A percentile compares a stretch with the other conserved stretches of the same genome.
Conservation (phyloP, 1,140 invertebrate species). For the Probaryconus sp. region DNA sequence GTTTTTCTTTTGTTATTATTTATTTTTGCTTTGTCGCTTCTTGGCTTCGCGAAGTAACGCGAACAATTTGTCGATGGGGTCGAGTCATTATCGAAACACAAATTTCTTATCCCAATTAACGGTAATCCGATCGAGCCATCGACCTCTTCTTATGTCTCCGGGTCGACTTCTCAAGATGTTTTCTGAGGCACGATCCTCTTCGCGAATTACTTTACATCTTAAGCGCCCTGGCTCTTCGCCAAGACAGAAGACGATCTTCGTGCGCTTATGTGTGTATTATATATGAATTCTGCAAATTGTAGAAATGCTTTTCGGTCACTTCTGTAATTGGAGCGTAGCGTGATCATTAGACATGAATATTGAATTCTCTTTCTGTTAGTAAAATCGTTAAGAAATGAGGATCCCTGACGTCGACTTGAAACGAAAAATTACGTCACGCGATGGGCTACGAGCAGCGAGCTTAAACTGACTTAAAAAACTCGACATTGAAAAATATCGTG, state of each 20-base stretch:
- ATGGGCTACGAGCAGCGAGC: no score
- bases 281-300: conserved; percentile 46
- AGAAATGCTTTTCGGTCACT: conserved; percentile 53
- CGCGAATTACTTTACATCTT: conserved; percentile 56
- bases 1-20: no score
- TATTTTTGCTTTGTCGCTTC: no score
- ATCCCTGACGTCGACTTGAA: no score
- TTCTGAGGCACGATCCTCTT: conserved; percentile 46
- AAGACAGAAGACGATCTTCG: conserved; percentile 50
- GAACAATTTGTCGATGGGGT: conserved; percentile 34
- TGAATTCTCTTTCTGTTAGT: conserved; percentile 39
- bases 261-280: conserved; percentile 41
- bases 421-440: conserved; percentile 35
- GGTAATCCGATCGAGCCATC: conserved; percentile 51
- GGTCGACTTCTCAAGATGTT: conserved; percentile 53
- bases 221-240: conserved; percentile 58
- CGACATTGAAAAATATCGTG: conserved; percentile 25
- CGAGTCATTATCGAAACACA: conserved; percentile 46
- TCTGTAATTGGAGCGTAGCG: conserved; percentile 60
- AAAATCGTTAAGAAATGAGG: conserved; percentile 26
- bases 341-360: conserved; percentile 64
- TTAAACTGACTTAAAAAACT: conserved; percentile 24
- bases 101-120: conserved; percentile 45
- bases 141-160: no score
- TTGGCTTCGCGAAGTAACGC: conserved; percentile 36